Evolutionary conservation across 1,140 invertebrate species (phyloP).

Genomic region (Orussus abietinus): DNA sequence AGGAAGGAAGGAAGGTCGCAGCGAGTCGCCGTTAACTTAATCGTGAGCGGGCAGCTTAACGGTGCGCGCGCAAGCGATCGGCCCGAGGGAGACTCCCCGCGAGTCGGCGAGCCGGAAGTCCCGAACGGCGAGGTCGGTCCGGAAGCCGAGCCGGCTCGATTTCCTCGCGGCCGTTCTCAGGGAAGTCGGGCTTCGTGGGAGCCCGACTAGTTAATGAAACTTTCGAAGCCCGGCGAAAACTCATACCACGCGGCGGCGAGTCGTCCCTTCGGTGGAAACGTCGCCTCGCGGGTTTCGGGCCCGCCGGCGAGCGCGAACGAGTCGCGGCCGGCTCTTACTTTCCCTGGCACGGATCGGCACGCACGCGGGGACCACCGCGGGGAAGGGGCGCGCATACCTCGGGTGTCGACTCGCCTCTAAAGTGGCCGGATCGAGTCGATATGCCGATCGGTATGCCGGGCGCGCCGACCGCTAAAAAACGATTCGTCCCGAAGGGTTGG

Average conservation of each 20-base stretch:
- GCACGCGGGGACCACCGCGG: conserved; percentile 3
- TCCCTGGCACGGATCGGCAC: conserved; percentile 22
- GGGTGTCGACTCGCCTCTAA: conserved; percentile 4
- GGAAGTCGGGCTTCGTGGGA: conserved; percentile 32
- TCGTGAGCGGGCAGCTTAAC: too few species aligned
- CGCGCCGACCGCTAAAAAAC: conserved; percentile 10
- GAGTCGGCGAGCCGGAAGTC: too few species aligned
- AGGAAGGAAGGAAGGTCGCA: too few species aligned
- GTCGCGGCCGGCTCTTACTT: conserved; percentile 16
- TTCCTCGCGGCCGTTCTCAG: conserved; percentile 24
- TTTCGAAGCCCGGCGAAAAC: conserved; percentile 27
- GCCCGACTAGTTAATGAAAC: conserved; percentile 32
- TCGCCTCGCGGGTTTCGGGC: background rate
- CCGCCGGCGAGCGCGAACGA: background rate
- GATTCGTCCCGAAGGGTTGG: too few species aligned
- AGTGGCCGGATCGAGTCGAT: conserved; percentile 12
- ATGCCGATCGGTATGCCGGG: conserved; percentile 16
- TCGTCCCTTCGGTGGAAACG: too few species aligned
- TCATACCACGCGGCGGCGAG: conserved; percentile 10
- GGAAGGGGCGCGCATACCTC: conserved; percentile 4
- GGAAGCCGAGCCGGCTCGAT: background rate
- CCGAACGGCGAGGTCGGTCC: too few species aligned
- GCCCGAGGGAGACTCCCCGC: too few species aligned
- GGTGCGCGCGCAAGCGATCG: too few species aligned
- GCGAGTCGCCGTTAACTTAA: too few species aligned